Base-by-base conservation (phyloP, 2,888 invertebrate genomes). In the Iselma pallidipennis region DNA sequence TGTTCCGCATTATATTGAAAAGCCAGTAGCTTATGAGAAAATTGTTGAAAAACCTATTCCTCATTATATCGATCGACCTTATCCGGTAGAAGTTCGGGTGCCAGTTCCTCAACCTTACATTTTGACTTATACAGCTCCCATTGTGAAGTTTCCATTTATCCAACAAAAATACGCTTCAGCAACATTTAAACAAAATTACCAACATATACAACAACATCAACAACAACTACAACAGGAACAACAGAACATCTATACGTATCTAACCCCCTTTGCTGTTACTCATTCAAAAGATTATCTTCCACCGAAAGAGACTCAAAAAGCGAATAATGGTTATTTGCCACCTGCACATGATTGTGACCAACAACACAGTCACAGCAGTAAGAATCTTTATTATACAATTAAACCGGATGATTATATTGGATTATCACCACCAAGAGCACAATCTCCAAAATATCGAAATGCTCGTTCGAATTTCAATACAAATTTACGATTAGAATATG, bases 401-500 rank as follows among this genome's bases (percentile, higher is more conserved):
- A 70, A 71, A 54, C 60, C 65, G 9, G 73, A 75, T 49, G 77
- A 67, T 62, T 84, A 86, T 42, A 80, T 84, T n/a, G 87, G 88
- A 0, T 83, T 86, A 1, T 83, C 84, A 12, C 86, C 87, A 0
- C 78, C 82, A 2, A 78, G 75, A 65, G 74, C 78, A 7, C 75
- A 74, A 9, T 73, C 72, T 42, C 59, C 60, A 25, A 75, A 70
- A 55, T 73, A 73, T 37, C 62, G 80, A 53, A 72, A 67, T 25
- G 78, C 80, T 1, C 76, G 81, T n/a, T 83, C 84, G 21, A 84
- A 82, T 57, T 83, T 87, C 21, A 89, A 89, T 29, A 84, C 88
- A 59, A 87, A 87, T 66, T 82, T 92, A 0, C 87, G 89, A 71
- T 86, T 94, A 74, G 94, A 94, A 68, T 94, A 94, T 70, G 89